Evolutionary conservation across 2,888 invertebrate species (phyloP).

Genomic region (Gastracanthus pulcherrimus): DNA sequence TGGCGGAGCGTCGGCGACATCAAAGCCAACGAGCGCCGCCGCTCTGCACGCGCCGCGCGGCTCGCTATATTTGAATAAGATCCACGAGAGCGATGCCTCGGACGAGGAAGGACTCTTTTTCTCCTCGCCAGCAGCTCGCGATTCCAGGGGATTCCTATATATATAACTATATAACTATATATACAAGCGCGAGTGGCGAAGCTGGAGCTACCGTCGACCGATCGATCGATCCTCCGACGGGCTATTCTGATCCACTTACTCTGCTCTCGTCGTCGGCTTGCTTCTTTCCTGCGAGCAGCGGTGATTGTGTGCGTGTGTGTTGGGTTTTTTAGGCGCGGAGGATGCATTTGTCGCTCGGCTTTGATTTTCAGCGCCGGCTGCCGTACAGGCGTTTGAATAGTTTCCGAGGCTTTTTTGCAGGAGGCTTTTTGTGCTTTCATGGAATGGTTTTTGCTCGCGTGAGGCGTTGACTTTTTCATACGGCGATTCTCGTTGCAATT

Average conservation of each 20-base stretch:
- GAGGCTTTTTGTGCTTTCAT: background rate
- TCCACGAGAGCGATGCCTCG: slow-evolving; percentile 41
- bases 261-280: background rate
- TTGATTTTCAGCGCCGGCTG: slow-evolving; percentile 15
- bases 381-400: background rate
- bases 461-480: too few species aligned
- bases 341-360: slow-evolving; percentile 40
- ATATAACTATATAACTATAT: background rate
- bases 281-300: background rate
- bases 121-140: background rate
- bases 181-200: background rate
- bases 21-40: slow-evolving; percentile 72
- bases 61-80: slow-evolving; percentile 29
- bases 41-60: slow-evolving; percentile 62
- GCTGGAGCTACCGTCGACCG: background rate
- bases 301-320: slow-evolving; percentile 11
- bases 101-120: slow-evolving; percentile 18
- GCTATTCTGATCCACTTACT: slow-evolving; percentile 49
- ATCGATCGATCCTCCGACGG: slow-evolving; percentile 47
- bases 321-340: background rate
- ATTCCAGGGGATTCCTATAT: background rate
- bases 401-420: background rate
- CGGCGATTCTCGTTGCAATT: too few species aligned
- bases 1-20: slow-evolving; percentile 72
- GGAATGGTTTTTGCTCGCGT: too few species aligned